Percentiles rank a stretch among this genome's conserved stretches.
phyloP scores from a whole-genome alignment of 2,888 invertebrate genomes.

The Drosophila cognata region DNA sequence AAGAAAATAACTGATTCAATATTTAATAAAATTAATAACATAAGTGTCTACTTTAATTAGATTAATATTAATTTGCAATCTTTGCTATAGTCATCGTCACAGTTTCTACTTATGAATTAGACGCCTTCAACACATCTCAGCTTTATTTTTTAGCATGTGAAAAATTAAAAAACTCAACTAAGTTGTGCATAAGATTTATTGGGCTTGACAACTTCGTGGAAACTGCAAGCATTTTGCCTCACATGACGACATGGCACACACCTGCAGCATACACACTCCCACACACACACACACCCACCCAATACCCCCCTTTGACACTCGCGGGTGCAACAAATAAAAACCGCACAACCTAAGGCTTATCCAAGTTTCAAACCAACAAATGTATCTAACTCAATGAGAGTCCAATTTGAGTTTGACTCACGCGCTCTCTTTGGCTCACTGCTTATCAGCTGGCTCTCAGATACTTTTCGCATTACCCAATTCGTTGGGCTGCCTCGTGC shows the following conservation, averaged over 20 bases:
- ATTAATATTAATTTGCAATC: neutral
- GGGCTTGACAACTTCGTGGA: slow-evolving; percentile 30
- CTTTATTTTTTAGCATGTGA: neutral
- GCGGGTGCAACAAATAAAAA: slow-evolving; percentile 4
- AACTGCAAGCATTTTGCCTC: slow-evolving; percentile 15
- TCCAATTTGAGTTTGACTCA: slow-evolving; percentile 59
- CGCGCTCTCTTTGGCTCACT: neutral
- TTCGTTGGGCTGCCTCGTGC: slow-evolving; percentile 40
- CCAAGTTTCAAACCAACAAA: slow-evolving; percentile 53
- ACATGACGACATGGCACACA: slow-evolving; percentile 37
- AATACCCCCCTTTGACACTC: slow-evolving; percentile 21
- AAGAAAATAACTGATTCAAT: neutral
- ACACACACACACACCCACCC: slow-evolving; percentile 2
- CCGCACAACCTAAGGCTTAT: slow-evolving; percentile 19
- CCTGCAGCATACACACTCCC: slow-evolving; percentile 29
- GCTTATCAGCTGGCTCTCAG: slow-evolving; percentile 44
- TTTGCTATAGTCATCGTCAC: neutral
- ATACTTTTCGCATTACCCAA: slow-evolving; percentile 44
- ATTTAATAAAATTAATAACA: neutral
- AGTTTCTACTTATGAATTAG: neutral
- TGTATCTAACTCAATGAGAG: slow-evolving; percentile 70
- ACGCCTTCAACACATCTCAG: neutral
- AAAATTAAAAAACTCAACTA: too few species aligned
- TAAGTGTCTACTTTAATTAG: neutral
- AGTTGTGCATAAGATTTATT: neutral